Conservation (phyloP, 2,888 invertebrate species). For the Mamestra brassicae region DNA sequence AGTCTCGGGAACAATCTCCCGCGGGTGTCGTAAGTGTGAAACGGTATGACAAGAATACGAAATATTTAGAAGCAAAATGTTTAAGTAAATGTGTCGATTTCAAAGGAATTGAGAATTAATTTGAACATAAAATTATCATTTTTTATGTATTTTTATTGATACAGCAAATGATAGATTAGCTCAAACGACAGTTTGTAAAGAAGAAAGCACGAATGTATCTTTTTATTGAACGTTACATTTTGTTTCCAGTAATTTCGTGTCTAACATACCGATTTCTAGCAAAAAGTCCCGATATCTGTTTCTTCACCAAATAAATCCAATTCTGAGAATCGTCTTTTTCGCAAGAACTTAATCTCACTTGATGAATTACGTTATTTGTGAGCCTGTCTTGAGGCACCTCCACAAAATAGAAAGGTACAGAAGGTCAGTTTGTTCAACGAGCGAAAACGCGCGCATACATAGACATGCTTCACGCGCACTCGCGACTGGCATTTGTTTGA, state of each 20-base stretch:
- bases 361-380: slow-evolving; percentile 57
- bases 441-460: not conserved
- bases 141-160: not conserved
- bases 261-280: not conserved
- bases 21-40: slow-evolving; percentile 4
- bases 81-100: slow-evolving; percentile 17
- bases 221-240: not conserved
- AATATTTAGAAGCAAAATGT: slow-evolving; percentile 18
- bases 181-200: not conserved
- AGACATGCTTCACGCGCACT: not conserved
- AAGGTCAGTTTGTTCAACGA: not conserved
- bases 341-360: slow-evolving; percentile 47
- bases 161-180: not conserved
- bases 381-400: slow-evolving; percentile 3
- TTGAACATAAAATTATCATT: not conserved
- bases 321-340: slow-evolving; percentile 15
- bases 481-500: not conserved
- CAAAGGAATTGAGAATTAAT: not conserved
- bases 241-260: not conserved
- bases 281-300: slow-evolving; percentile 6
- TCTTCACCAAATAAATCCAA: slow-evolving; percentile 38
- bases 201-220: not conserved
- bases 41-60: slow-evolving; percentile 5
- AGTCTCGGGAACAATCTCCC: slow-evolving; percentile 21
- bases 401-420: not conserved